Base-by-base conservation (phyloP, 2,113 vertebrate genomes). In the Bos javanicus region DNA sequence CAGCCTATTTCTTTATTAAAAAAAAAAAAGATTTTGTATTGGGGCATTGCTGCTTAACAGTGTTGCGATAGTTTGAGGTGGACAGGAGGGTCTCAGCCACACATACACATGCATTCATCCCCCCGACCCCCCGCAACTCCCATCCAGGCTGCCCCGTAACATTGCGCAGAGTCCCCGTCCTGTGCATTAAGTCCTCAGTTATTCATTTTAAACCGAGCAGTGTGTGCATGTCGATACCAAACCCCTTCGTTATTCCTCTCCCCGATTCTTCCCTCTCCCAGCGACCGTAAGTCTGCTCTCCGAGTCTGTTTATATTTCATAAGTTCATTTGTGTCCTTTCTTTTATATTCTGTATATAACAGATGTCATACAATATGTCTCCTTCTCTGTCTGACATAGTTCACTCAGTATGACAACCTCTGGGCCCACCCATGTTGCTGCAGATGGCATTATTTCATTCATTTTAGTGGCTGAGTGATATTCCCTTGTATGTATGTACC, bases 131-230 rank as follows among this genome's bases (percentile, higher is more conserved):
- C 5, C 0, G 1, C 4, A 3, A 1, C 36, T 26, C 23, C 71
- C 1, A 3, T 43, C 39, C 36, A 39, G 36, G 71, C 36, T 14
- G 21, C 71, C 71, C 10, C 0, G 1, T 14, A 3, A 25, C 67
- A 2, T 13, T 2, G 21, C 3, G 21, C 71, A 74, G n/a, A 74
- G 71, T 2, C 71, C 36, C 36, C 5, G 2, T 3, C 11, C 36
- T 74, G 3, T 0, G 3, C n/a, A 5, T 12, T 2, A 7, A 25
- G 36, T 6, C 71, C 21, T 43, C 3, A 1, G 36, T 25, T 7
- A 25, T 2, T 21, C 33, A n/a, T 19, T 39, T 25, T 7, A 25
- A 25, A 39, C 0, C 13, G 19, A 14, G 71, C 21, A 74, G 21
- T 3, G 71, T 13, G 36, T 3, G 21, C 71, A 1, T 25, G 36